Conservation (phyloP, 2,888 invertebrate species). For the Pimpla rufipes region DNA sequence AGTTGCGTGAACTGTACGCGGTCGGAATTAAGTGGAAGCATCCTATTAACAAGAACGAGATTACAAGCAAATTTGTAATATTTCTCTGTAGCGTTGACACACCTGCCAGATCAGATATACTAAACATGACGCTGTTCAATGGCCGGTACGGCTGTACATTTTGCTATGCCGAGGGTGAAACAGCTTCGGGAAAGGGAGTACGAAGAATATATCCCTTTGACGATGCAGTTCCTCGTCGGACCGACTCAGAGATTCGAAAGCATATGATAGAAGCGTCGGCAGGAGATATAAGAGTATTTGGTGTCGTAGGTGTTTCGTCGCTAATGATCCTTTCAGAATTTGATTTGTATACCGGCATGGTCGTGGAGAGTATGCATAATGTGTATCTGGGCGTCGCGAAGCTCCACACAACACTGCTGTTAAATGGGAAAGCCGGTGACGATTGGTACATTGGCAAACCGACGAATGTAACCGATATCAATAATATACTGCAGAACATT, state of each 20-base stretch:
- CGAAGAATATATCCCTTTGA: not conserved
- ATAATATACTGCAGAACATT: not conserved
- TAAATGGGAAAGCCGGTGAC: not conserved
- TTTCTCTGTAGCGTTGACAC: not conserved
- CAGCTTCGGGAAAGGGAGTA: not conserved
- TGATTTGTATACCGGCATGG: constrained; percentile 24
- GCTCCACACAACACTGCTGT: constrained; percentile 34
- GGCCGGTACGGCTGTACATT: constrained; percentile 17
- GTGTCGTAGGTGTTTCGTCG: not conserved
- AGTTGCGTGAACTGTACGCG: constrained; percentile 19
- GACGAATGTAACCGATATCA: not conserved
- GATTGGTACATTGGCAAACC: constrained; percentile 51
- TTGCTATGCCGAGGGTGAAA: constrained; percentile 17
- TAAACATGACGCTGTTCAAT: not conserved
- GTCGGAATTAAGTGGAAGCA: constrained; percentile 36
- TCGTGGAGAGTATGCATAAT: constrained; percentile 54
- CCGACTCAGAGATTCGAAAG: constrained; percentile 2
- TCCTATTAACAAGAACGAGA: not conserved
- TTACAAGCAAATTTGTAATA: not conserved
- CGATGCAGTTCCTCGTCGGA: not conserved
- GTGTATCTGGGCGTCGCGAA: constrained; percentile 35
- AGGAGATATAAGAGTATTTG: not conserved
- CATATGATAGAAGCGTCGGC: constrained; percentile 29
- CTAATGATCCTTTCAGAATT: constrained; percentile 29
- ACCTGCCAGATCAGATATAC: not conserved